Evolutionary conservation across 2,113 vertebrate genomes (phyloP).

Genomic region (Gasterosteus nipponicus): DNA sequence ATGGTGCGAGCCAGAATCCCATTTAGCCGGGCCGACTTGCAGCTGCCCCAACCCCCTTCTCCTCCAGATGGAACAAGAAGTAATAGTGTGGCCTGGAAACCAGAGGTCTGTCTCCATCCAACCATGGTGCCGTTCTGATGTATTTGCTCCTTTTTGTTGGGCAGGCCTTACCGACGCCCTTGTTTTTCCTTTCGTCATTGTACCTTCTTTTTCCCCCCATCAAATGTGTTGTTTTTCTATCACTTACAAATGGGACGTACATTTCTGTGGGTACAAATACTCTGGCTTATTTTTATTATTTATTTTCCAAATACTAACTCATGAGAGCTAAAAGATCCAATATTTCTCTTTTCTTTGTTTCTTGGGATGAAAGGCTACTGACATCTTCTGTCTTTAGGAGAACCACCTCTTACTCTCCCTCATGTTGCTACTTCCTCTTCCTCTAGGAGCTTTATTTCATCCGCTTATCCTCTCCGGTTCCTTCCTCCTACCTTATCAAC

Average conservation of each 20-base stretch:
- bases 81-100: conserved; percentile 35
- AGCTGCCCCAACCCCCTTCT: conserved; percentile 6
- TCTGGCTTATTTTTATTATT: background rate
- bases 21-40: conserved; percentile 7
- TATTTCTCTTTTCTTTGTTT: conserved; percentile 3
- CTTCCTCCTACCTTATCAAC: conserved; percentile 25
- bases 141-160: conserved; percentile 27
- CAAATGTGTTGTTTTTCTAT: background rate
- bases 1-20: conserved; percentile 7
- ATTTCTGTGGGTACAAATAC: background rate
- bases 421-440: conserved; percentile 20
- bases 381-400: conserved; percentile 7
- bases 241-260: background rate
- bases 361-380: conserved; percentile 45
- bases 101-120: conserved; percentile 43
- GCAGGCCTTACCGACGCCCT: background rate
- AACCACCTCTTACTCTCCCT: conserved; percentile 30
- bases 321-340: background rate
- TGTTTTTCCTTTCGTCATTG: conserved; percentile 11
- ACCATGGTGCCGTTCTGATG: conserved; percentile 25
- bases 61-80: conserved; percentile 30
- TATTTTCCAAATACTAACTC: background rate
- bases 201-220: background rate
- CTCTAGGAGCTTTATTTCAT: conserved; percentile 34
- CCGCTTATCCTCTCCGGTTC: conserved; percentile 40